Conservation (phyloP, 2,888 invertebrate species). For the Aphidoletes aphidimyza region DNA sequence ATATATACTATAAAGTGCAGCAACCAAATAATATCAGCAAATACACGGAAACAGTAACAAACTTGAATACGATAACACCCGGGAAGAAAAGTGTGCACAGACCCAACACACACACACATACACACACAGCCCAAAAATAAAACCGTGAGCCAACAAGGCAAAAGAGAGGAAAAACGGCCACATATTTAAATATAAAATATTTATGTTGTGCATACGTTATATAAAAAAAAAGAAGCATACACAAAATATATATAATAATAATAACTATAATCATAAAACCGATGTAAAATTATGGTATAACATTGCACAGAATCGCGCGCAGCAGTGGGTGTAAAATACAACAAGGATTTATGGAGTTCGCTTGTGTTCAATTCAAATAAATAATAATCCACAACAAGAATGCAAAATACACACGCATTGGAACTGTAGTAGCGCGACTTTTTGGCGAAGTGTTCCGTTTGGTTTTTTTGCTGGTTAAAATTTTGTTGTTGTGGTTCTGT, state of each 20-base stretch:
- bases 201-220: constrained; percentile 16
- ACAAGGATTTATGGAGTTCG: constrained; percentile 55
- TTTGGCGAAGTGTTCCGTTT: not conserved
- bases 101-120: too few species aligned
- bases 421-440: not conserved
- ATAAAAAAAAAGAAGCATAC: too few species aligned
- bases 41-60: not conserved
- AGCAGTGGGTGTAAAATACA: constrained; percentile 56
- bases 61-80: not conserved
- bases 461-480: not conserved
- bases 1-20: constrained; percentile 1
- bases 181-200: constrained; percentile 36
- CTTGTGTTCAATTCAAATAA: constrained; percentile 54
- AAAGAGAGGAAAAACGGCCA: not conserved
- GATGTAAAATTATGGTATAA: constrained; percentile 44
- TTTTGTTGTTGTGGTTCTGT: not conserved
- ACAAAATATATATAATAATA: not conserved
- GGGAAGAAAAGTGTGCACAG: too few species aligned
- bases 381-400: constrained; percentile 41
- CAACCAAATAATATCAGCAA: not conserved
- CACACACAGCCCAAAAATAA: too few species aligned
- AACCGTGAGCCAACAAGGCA: not conserved
- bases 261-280: constrained; percentile 6
- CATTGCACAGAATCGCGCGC: constrained; percentile 55
- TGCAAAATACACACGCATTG: not conserved